phyloP scores from a whole-genome alignment of 2,888 invertebrate genomes.

The Volucella bombylans region DNA sequence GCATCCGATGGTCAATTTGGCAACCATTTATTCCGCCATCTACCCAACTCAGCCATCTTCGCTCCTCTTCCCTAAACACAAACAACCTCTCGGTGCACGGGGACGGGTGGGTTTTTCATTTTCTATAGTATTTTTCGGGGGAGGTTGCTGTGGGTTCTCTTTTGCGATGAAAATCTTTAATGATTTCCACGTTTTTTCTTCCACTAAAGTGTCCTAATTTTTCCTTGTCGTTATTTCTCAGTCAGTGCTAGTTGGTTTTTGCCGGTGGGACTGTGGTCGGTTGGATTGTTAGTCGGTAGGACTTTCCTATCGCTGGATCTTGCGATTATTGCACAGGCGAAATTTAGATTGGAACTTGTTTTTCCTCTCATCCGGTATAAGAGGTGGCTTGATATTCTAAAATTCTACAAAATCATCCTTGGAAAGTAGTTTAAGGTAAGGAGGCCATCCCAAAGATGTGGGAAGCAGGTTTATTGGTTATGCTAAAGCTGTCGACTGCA shows the following conservation, averaged over 20 bases:
- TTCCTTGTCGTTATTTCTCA: slow-evolving; percentile 58
- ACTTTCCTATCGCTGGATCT: slow-evolving; percentile 59
- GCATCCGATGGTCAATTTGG: slow-evolving; percentile 74
- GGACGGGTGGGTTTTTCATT: neutral
- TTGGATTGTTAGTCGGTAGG: too few relatives aligned
- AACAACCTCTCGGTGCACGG: neutral
- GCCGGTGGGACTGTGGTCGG: neutral
- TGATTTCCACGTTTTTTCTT: slow-evolving; percentile 60
- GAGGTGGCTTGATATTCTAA: neutral
- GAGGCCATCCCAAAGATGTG: too few relatives aligned
- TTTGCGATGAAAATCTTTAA: slow-evolving; percentile 68
- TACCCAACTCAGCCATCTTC: slow-evolving; percentile 5
- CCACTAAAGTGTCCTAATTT: slow-evolving; percentile 67
- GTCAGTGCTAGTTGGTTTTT: slow-evolving; percentile 32
- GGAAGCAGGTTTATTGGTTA: too few relatives aligned
- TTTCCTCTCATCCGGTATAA: slow-evolving; percentile 24
- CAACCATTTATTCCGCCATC: slow-evolving; percentile 71
- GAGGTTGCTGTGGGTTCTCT: slow-evolving; percentile 53
- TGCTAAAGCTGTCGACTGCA: too few relatives aligned
- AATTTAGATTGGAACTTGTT: slow-evolving; percentile 46
- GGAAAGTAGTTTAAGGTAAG: too few relatives aligned
- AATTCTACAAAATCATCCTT: too few relatives aligned
- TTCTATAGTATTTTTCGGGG: neutral
- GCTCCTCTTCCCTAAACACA: neutral
- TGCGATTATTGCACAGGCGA: slow-evolving; percentile 46